Conservation (phyloP, 2,888 invertebrate species). For the Rhamnusium bicolor region DNA sequence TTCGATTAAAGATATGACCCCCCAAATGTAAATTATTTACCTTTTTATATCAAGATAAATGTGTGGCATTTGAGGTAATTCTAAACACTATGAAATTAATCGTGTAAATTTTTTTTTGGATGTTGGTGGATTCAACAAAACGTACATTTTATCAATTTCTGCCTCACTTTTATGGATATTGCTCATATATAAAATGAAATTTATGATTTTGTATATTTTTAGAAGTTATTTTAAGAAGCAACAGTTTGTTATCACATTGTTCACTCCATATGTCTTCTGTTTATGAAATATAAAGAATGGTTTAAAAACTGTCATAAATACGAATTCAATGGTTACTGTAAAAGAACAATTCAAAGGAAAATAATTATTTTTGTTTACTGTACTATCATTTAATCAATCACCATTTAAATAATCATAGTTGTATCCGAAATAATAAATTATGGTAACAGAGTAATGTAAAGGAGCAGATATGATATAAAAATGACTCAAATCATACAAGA, state of each 20-base stretch:
- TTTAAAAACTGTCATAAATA: not conserved
- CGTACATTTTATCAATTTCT: not conserved
- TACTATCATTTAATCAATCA: not conserved
- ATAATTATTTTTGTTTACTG: not conserved
- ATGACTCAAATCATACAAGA: not conserved
- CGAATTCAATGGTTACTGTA: not conserved
- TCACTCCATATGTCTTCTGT: conserved; percentile 14
- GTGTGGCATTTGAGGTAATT: not conserved
- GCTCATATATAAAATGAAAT: conserved; percentile 1
- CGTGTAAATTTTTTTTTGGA: not conserved
- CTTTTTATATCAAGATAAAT: too few relatives aligned
- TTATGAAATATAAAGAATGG: conserved; percentile 2
- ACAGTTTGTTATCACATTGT: conserved; percentile 16
- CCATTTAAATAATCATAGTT: not conserved
- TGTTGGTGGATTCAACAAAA: not conserved
- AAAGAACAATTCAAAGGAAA: not conserved
- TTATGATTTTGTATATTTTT: conserved; percentile 18
- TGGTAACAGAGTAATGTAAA: not conserved
- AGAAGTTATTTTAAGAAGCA: conserved; percentile 13
- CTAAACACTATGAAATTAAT: not conserved
- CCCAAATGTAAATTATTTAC: too few relatives aligned
- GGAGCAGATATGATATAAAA: not conserved
- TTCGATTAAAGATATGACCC: too few relatives aligned
- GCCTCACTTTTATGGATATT: not conserved
- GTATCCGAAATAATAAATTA: not conserved